Evolutionary conservation across 1,140 invertebrate species (phyloP), one percentile per base, ranked within the genome.

Genomic region (Cryptotermes secundus): DNA sequence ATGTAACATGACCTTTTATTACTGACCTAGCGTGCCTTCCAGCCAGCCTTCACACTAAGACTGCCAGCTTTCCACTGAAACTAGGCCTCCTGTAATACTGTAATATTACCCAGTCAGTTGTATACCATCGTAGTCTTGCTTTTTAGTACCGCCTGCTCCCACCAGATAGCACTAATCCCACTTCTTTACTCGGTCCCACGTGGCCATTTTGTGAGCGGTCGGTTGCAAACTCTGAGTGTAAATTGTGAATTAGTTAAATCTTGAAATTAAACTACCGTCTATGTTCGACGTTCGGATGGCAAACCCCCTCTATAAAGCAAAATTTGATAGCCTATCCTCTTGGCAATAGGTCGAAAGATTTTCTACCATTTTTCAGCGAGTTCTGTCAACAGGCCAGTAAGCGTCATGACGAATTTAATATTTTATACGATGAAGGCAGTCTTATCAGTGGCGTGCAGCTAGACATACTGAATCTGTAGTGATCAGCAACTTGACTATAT

Each of bases 121-220:
- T 49, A 49, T 49, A 22, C 45, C 16, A 19, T 49, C 45, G 45
- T 72, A 31, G 59, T 31, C 59, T 72, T 31, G 59, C 59, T 31
- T 72, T 72, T 72, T 72, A 72, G 59, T 72, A 72, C 59, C 59
- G 59, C 59, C 59, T 72, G 59, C n/a, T 72, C 59, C 59, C 59
- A n/a, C 59, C 59, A 72, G 59, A 72, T 72, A 72, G 59, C 59
- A 72, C 26, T 72, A 72, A 72, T 72, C 59, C 59, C 26, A 72
- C 59, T 72, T 72, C 59, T 72, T 72, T 72, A 72, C 59, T 72
- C 59, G 59, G 26, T 31, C 59, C 59, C 59, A 72, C n/a, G 59
- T 72, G 59, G 59, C 59, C 59, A 72, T 72, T 72, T 72, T 72
- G 59, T 72, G 59, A 72, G 59, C 59, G 26, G 59, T 72, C 26